Evolutionary conservation across 2,113 vertebrate genomes (phyloP), one percentile per base, ranked within the genome.

Genomic region (Penelope pileata): DNA sequence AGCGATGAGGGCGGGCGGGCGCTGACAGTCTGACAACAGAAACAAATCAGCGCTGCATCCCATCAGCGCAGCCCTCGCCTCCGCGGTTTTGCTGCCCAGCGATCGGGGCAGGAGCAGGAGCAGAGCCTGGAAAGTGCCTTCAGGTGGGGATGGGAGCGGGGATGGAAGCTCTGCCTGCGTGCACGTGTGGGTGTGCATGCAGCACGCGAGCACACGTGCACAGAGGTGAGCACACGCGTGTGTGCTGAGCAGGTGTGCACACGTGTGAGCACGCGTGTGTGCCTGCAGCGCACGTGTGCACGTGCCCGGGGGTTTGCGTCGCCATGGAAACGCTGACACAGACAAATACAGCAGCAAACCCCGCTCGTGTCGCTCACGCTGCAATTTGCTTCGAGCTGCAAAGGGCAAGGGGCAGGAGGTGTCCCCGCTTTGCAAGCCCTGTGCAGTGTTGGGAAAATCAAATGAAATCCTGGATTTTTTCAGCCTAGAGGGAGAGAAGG

Each of bases 301-400:
- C 1, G 19, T 66, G 24, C 76, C 19, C 32, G 66, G 86, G 91
- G 82, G 70, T 78, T 62, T 75, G 7, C 76, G 73, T 97, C 32
- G 94, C 81, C 97, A 97, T 97, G 90, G 96, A 82, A 97, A 97
- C 96, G 10, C 77, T 74, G 95, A 67, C 95, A 91, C 23, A 91
- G 70, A 86, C 85, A 83, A 83, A 94, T n/a, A 36, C 10, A 38
- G 66, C 23, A 4, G 12, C 45, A 83, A 80, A n/a, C 50, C 47
- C 51, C 40, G 1, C 64, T 34, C 13, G 22, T 50, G 83, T 70
- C 73, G 83, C 66, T 42, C 29, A 3, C 32, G 16, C 54, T 19
- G 1, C 10, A 59, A 50, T 8, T 43, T 62, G 45, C 76, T 9
- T 86, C 6, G 54, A 94, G 83, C 70, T 12, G 40, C 73, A 69